Evolutionary conservation across 2,797 vertebrate genomes (phyloP).

Genomic region (Telmatherina bonti): DNA sequence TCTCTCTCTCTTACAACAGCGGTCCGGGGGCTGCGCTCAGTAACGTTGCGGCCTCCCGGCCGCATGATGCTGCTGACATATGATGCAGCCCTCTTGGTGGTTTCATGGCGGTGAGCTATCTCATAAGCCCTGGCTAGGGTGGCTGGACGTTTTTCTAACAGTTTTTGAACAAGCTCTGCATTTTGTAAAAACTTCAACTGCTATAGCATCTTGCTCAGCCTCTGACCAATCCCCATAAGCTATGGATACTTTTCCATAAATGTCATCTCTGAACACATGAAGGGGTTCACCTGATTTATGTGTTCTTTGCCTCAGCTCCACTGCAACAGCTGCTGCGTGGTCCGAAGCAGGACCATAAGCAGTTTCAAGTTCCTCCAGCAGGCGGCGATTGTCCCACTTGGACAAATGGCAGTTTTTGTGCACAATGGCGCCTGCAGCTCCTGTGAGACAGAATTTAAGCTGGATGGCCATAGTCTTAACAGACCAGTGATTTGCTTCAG

Average conservation of each 20-base stretch:
- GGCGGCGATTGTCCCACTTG: slow-evolving; percentile 21
- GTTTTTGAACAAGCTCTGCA: slow-evolving; percentile 28
- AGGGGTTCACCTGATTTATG: neutral
- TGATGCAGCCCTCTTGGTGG: slow-evolving; percentile 27
- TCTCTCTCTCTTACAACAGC: slow-evolving; percentile 1
- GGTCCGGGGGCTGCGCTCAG: slow-evolving; percentile 11
- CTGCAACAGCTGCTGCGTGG: slow-evolving; percentile 35
- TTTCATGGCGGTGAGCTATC: slow-evolving; percentile 43
- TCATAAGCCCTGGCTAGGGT: slow-evolving; percentile 44
- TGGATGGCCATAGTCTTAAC: no score
- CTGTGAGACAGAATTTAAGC: slow-evolving; percentile 13
- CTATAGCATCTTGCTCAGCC: slow-evolving; percentile 36
- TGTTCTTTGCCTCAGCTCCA: slow-evolving; percentile 35
- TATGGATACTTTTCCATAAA: neutral
- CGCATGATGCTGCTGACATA: slow-evolving; percentile 42
- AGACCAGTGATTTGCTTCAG: no score
- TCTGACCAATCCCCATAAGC: slow-evolving; percentile 31
- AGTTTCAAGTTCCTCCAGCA: slow-evolving; percentile 39
- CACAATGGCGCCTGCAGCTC: slow-evolving; percentile 24
- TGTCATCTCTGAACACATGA: neutral
- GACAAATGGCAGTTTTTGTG: slow-evolving; percentile 34
- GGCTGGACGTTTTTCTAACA: slow-evolving; percentile 13
- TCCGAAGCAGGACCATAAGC: slow-evolving; percentile 38
- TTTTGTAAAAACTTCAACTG: slow-evolving; percentile 47
- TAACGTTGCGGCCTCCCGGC: no score